Base-by-base conservation (phyloP, 2,797 vertebrate genomes). In the Ptychobarbus kaznakovi region DNA sequence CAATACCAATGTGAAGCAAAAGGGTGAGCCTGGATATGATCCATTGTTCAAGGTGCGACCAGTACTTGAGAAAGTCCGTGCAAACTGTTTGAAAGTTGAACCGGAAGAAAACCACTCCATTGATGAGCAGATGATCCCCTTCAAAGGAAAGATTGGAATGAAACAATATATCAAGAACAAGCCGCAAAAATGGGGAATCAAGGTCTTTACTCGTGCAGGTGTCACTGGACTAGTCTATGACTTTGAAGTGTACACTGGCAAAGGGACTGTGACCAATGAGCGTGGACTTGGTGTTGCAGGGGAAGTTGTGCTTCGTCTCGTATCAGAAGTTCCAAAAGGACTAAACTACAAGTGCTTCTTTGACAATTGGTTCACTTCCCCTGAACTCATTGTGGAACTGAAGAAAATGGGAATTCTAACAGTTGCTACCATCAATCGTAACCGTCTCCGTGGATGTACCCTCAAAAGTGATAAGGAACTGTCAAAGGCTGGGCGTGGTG, bases 81-180 rank as follows among this genome's bases (percentile, higher is more conserved):
- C 28, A 5, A 66, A 66, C 63, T 66, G 32, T 66, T 66, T 66
- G 63, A 66, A 66, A 5, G 56, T 61, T 61, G 28, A 68, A 35
- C 65, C 65, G 7, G 76, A 79, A 61, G 53, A 79, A 61, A 53
- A 79, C 76, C 76, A 79, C 28, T 79, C 76, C 53, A 53, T 58
- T 79, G 76, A 79, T 68, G 65, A 68, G 65, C 65, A 68, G 65
- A 68, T 28, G 65, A 68, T 68, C 65, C 65, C 65, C 15, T 79
- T 86, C 44, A 82, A 77, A 86, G 80, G 80, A 38, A 79, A 61
- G 76, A 63, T 20, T 79, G 28, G 16, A 38, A 53, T 79, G 79
- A 84, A 87, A 73, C 82, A 80, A 15, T 85, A 82, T 69, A 80
- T 87, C 42, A 84, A 86, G 85, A 88, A 84, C 63, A 83, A 76